Conservation (phyloP, 1,140 invertebrate genomes). For the Cecropterus lyciades region DNA sequence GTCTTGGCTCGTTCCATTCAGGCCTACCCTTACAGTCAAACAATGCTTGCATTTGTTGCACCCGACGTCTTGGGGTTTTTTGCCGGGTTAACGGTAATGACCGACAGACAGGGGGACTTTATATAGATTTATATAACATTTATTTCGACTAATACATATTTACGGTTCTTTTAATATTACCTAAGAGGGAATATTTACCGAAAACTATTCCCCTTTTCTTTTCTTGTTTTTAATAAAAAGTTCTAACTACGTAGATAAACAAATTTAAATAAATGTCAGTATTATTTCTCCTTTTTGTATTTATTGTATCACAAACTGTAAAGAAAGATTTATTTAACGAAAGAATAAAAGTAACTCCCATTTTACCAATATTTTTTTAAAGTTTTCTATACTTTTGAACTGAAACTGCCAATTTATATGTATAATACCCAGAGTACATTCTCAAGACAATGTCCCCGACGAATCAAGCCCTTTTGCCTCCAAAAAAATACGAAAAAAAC, state of each 20-base stretch:
- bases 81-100: conserved; percentile 35
- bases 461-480: neutral
- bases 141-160: neutral
- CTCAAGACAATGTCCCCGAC: neutral
- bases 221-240: too few species aligned
- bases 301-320: too few species aligned
- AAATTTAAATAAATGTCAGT: too few species aligned
- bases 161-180: neutral
- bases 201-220: too few species aligned
- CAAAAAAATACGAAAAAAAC: conserved; percentile 11
- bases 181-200: too few species aligned
- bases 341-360: too few species aligned
- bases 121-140: conserved; percentile 11
- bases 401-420: neutral
- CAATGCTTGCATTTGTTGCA: conserved; percentile 34
- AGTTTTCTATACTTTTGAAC: neutral
- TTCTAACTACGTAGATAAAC: too few species aligned
- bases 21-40: conserved; percentile 27
- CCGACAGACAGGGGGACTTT: conserved; percentile 31
- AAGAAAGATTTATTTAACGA: too few species aligned
- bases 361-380: too few species aligned
- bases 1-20: conserved; percentile 29
- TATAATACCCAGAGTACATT: too few species aligned
- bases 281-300: too few species aligned
- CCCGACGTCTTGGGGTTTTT: conserved; percentile 35